Evolutionary conservation across 35 echinoderm and acorn worm species (phyloP), one percentile per base, ranked within the genome.

Genomic region (Heliocidaris erythrogramma): DNA sequence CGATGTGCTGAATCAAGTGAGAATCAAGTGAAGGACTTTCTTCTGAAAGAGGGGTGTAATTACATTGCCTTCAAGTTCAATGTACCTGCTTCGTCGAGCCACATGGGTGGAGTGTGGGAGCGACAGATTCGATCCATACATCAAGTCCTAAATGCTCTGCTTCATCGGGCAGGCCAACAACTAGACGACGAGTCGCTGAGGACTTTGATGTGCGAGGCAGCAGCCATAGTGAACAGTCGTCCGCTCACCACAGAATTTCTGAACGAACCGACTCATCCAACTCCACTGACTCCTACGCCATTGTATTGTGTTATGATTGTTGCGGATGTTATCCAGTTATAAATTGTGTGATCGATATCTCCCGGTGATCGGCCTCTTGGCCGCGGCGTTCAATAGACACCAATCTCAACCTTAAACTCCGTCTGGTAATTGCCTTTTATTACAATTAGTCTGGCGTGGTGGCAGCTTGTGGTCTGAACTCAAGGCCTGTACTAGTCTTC

Each of bases 21-120:
- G 9, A 32, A 94, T 5, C 49, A 53, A 31, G 94, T 96, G 21
- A 92, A 88, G 47, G 84, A 85, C 17, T 90, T 90, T 60, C 87
- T 96, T 24, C n/a, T 86, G 2, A 69, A n/a, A 60, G 78, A 96
- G 2, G 90, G 91, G 5, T 97, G 96, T 93, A 95, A 97, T 13
- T 94, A 31, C 69, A 48, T 94, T 42, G 21, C 30, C 30, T 97
- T 93, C 71, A 85, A 71, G 2, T 90, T 92, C 49, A 94, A 96
- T 91, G 6, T 86, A 35, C 96, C 94, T 35, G n/a, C 89, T 32
- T 48, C n/a, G n/a, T n/a, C 96, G 13, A 94, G 95, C 86, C 95
- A 96, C 56, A 96, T 96, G 95, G 85, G 85, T 30, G 93, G 95
- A 5, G 95, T 96, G 18, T 30, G 48, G 85, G 92, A 96, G 78